phyloP scores from a whole-genome alignment of 35 echinoderm and acorn worm species.

The Anneissia japonica region DNA sequence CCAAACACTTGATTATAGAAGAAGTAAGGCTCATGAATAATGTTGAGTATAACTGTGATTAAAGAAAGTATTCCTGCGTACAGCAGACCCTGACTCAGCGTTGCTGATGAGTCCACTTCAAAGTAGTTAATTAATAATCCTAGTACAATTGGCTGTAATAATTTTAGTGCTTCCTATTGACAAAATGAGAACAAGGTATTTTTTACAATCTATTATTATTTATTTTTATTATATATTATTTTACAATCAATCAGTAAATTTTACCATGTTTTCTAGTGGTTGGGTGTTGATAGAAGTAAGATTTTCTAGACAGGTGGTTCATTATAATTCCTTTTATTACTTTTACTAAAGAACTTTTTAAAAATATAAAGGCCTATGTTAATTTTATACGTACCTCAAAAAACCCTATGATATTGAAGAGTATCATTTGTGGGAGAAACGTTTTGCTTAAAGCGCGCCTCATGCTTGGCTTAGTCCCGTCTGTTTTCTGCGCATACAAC shows the following conservation, averaged over 20 bases:
- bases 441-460: neutral
- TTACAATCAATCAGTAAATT: too few species aligned
- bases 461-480: neutral
- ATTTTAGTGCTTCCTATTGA: conserved; percentile 66
- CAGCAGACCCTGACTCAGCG: conserved; percentile 28
- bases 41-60: conserved; percentile 28
- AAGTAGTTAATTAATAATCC: conserved; percentile 75
- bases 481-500: neutral
- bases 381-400: neutral
- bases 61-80: conserved; percentile 49
- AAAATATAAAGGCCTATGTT: too few species aligned
- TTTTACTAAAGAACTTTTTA: too few species aligned
- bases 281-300: too few species aligned
- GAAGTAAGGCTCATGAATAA: conserved; percentile 74
- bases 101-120: neutral
- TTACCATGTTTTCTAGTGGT: too few species aligned
- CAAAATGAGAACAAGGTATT: too few species aligned
- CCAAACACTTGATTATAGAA: conserved; percentile 50
- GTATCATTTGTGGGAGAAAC: neutral
- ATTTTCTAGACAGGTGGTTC: too few species aligned
- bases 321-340: too few species aligned
- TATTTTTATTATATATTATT: too few species aligned
- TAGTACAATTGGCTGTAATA: conserved; percentile 72
- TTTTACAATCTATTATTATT: too few species aligned
- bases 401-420: neutral